A percentile compares a stretch with the other conserved stretches of the same genome.
phyloP scores from a whole-genome alignment of 2,888 invertebrate species.

The Cyclophora punctaria region DNA sequence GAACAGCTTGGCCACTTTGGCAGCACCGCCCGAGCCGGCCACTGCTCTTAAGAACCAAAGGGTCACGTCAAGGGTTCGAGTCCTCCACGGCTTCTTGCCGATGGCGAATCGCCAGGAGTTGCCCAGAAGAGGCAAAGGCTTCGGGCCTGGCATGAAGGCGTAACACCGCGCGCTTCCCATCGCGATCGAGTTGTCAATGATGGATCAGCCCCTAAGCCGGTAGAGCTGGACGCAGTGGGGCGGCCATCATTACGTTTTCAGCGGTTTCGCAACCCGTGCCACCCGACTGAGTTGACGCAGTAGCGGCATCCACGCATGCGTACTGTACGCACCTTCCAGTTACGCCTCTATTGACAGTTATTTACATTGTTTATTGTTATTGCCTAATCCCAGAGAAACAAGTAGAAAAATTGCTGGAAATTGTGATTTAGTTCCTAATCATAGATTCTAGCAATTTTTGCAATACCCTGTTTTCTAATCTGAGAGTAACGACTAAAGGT shows the following conservation, averaged over 20 bases:
- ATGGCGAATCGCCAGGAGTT: slow-evolving; percentile 88
- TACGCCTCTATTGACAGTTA: too few species aligned
- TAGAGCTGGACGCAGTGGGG: slow-evolving; percentile 46
- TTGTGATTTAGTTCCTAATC: not conserved
- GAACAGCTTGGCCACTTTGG: slow-evolving; percentile 80
- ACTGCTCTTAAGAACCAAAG: slow-evolving; percentile 65
- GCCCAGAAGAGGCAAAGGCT: slow-evolving; percentile 81
- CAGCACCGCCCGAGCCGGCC: slow-evolving; percentile 69
- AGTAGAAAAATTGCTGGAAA: too few species aligned
- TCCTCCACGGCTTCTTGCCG: slow-evolving; percentile 59
- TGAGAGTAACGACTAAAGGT: not conserved
- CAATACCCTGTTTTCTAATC: not conserved
- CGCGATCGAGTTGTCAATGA: slow-evolving; percentile 47
- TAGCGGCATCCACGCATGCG: slow-evolving; percentile 26
- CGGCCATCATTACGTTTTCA: slow-evolving; percentile 55
- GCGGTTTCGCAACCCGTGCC: slow-evolving; percentile 49
- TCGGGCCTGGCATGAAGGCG: slow-evolving; percentile 83
- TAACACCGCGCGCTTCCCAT: slow-evolving; percentile 72
- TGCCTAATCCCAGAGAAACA: too few species aligned
- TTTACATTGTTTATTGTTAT: too few species aligned
- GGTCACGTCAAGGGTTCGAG: slow-evolving; percentile 72
- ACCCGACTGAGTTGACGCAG: slow-evolving; percentile 39
- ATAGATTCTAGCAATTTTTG: not conserved
- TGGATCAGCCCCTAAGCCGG: slow-evolving; percentile 44
- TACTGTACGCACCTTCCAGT: slow-evolving; percentile 14